Conservation (phyloP, 2,888 invertebrate genomes). For the Eutolmus rufibarbis region DNA sequence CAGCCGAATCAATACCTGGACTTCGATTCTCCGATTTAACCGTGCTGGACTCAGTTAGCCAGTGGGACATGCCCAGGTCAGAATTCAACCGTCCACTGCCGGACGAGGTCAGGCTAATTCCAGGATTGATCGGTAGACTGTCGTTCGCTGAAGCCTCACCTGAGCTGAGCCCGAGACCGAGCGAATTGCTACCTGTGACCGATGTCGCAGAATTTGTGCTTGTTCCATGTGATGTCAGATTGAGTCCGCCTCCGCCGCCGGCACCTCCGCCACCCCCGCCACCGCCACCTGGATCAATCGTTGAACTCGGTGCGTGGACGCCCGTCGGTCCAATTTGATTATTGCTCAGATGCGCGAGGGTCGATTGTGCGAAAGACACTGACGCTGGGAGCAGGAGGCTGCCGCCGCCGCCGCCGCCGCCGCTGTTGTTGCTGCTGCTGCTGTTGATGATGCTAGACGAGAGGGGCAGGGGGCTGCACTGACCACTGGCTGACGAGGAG, state of each 20-base stretch:
- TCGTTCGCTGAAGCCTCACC: slow-evolving; percentile 39
- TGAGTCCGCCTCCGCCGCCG: slow-evolving; percentile 65
- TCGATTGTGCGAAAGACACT: slow-evolving; percentile 48
- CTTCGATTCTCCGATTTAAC: slow-evolving; percentile 79
- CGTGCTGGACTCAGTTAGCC: slow-evolving; percentile 56
- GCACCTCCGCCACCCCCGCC: slow-evolving; percentile 59
- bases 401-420: background rate
- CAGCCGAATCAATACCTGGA: slow-evolving; percentile 69
- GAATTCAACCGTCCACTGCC: slow-evolving; percentile 45
- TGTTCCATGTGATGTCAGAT: slow-evolving; percentile 59
- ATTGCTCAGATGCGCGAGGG: slow-evolving; percentile 47
- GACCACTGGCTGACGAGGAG: slow-evolving; percentile 41
- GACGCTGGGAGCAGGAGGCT: slow-evolving; percentile 46
- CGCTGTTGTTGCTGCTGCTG: background rate
- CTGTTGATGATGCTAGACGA: slow-evolving; percentile 27
- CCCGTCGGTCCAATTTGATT: slow-evolving; percentile 42
- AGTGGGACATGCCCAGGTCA: slow-evolving; percentile 59
- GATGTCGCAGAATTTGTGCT: slow-evolving; percentile 57
- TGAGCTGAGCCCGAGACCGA: slow-evolving; percentile 42
- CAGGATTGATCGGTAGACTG: slow-evolving; percentile 43
- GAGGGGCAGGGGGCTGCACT: slow-evolving; percentile 42
- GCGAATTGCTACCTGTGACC: slow-evolving; percentile 54
- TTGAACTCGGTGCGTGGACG: slow-evolving; percentile 26
- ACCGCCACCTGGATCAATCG: slow-evolving; percentile 54
- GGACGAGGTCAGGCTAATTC: slow-evolving; percentile 44